These are phyloP conservation scores for Corydoras maculifer DNA, from an alignment of 2,113 vertebrate genomes.

Conservation along the genomic window DNA sequence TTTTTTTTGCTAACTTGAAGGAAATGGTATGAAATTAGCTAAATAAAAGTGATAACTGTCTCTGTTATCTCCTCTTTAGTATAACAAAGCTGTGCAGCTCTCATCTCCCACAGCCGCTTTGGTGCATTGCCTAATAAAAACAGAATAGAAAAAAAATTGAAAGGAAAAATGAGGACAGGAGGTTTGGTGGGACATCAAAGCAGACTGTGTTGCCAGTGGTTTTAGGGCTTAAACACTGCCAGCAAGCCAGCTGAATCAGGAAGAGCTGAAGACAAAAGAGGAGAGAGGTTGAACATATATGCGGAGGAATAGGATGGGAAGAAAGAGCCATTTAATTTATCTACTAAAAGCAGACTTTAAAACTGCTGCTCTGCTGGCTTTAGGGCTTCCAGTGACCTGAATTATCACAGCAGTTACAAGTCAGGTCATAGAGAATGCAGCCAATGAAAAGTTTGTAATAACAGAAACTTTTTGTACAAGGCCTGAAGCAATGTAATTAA, in stretches of 20 bases:
- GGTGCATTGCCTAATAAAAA: slow-evolving; percentile 1
- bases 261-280: neutral
- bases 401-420: slow-evolving; percentile 43
- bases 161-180: slow-evolving; percentile 6
- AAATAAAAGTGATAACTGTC: neutral
- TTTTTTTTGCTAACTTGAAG: neutral
- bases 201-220: slow-evolving; percentile 11
- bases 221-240: slow-evolving; percentile 14
- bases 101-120: neutral
- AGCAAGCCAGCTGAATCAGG: slow-evolving; percentile 8
- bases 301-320: neutral
- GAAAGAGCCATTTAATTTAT: slow-evolving; percentile 31
- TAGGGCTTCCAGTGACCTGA: slow-evolving; percentile 44
- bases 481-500: slow-evolving; percentile 33
- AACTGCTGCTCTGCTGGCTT: slow-evolving; percentile 33
- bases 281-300: slow-evolving; percentile 3
- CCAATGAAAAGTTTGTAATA: slow-evolving; percentile 6
- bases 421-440: slow-evolving; percentile 15
- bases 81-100: slow-evolving; percentile 3
- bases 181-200: slow-evolving; percentile 19
- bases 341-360: slow-evolving; percentile 40
- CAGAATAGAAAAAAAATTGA: slow-evolving; percentile 16
- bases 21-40: slow-evolving; percentile 10
- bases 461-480: slow-evolving; percentile 2
- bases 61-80: neutral